Evolutionary conservation across 2,797 vertebrate genomes (phyloP), one percentile per base, ranked within the genome.

Genomic region (Megaceryle alcyon): DNA sequence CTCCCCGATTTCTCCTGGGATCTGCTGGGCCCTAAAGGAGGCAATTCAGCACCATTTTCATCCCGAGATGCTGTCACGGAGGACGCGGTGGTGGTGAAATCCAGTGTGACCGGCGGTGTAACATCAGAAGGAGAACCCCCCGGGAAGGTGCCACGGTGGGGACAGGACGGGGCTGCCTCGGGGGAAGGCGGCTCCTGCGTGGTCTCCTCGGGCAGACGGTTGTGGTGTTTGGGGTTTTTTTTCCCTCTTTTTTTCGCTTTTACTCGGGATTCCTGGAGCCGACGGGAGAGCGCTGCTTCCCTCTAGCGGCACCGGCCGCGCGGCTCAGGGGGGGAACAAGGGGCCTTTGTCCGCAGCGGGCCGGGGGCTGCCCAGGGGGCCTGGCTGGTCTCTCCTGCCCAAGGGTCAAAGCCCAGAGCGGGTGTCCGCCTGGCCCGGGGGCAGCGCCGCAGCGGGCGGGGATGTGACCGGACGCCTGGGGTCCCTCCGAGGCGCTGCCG

Each of bases 241-340:
- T 3, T 1, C 19, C 8, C 0, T 3, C 3, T 13, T 2, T 56
- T 26, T 28, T 12, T 1, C 5, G 12, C 22, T 2, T 3, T 13
- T 3, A 4, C 2, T 11, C 21, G 3, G 43, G 3, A 28, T 29
- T 54, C 18, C 23, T 1, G 54, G 12, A 39, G 23, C 49, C 12
- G 15, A 14, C 2, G 15, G 87, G 48, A 87, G 85, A 56, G 53
- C 2, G 61, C 61, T 92, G 88, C 79, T 82, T 88, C 92, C 94
- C 88, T 69, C 94, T 91, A 61, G 94, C 59, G 94, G 94, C 65
- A 2, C 1, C 61, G 16, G 46, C 13, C 5, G 25, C 14, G 9
- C 53, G 1, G 53, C 23, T 29, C 25, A n/a, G 4, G 0, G 39
- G 43, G n/a, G 70, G 9, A 25, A 17, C 1, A 9, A 22, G 51